These are phyloP conservation scores for Neoarius graeffei DNA, from an alignment of 2,113 vertebrate genomes.

Conservation along the genomic window DNA sequence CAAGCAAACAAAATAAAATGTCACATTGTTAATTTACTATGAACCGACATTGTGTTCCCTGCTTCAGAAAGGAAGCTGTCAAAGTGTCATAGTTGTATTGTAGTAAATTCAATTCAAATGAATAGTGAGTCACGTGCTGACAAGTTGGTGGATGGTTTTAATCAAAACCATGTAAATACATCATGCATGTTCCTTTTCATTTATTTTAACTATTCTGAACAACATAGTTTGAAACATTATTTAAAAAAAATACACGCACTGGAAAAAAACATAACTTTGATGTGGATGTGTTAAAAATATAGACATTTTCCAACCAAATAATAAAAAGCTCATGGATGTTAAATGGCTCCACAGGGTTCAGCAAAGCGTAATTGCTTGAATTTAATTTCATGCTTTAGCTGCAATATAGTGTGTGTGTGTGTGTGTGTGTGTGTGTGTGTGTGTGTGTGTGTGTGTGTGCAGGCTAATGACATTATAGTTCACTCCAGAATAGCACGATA, in stretches of 20 bases:
- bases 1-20: slow-evolving; percentile 1
- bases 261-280: too few relatives aligned
- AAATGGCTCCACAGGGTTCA: slow-evolving; percentile 11
- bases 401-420: background rate
- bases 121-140: slow-evolving; percentile 1
- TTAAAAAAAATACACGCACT: background rate
- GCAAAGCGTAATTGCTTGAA: slow-evolving; percentile 21
- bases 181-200: background rate
- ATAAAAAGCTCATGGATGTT: slow-evolving; percentile 18
- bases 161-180: background rate
- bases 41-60: background rate
- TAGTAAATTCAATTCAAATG: background rate
- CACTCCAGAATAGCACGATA: background rate
- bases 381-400: slow-evolving; percentile 34
- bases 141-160: background rate
- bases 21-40: slow-evolving; percentile 2
- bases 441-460: background rate
- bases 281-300: background rate
- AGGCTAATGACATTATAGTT: background rate
- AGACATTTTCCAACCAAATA: background rate
- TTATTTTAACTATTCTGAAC: background rate
- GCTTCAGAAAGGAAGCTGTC: slow-evolving; percentile 18
- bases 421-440: background rate
- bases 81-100: slow-evolving; percentile 7
- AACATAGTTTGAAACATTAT: background rate